Base-by-base conservation (phyloP, 2,888 invertebrate genomes). In the Saturnia pavonia region DNA sequence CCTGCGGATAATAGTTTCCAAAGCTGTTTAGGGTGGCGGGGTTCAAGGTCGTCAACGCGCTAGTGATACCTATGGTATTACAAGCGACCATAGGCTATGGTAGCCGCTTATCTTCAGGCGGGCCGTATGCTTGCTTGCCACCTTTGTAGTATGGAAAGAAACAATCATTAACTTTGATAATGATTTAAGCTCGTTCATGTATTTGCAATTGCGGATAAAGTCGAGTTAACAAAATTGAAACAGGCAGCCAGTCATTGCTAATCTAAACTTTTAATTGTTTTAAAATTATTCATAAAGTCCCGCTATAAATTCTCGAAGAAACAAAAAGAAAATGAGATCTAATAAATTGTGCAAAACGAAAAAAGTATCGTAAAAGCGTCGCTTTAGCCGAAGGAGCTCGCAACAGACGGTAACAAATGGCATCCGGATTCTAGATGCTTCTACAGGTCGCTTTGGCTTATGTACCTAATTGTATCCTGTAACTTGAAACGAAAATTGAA, bases 401-500 rank as follows among this genome's bases (percentile, higher is more conserved):
- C 65, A 65, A 65, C 65, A 65, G 65, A 65, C 65, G 65, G 65
- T 65, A 65, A 65, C 65, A 40, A 65, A 65, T 65, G 65, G 65
- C 65, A 40, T 65, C 65, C 65, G 65, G 65, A 65, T 65, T 60
- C 65, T 65, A 65, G 65, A 40, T 40, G 40, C 40, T 65, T 65
- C 65, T 65, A 40, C 65, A 40, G 65, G 40, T 40, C 65, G 40
- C 65, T 65, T 40, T 40, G 16, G 19, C n/a, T 65, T 12, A n/a
- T 22, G 60, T 27, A n/a, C 40, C 40, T 65, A 65, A 65, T 65
- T 16, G 65, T 65, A 65, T 65, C 65, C 65, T 65, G 65, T 57
- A 66, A 51, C 57, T 43, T 54, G 57, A 54, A 57, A 70, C 43
- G 67, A 67, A 66, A 42, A 67, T 70, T 67, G 42, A 70, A 60